These are phyloP conservation scores for Globodera rostochiensis DNA, from an alignment of 1,140 invertebrate genomes.

Conservation along the genomic window DNA sequence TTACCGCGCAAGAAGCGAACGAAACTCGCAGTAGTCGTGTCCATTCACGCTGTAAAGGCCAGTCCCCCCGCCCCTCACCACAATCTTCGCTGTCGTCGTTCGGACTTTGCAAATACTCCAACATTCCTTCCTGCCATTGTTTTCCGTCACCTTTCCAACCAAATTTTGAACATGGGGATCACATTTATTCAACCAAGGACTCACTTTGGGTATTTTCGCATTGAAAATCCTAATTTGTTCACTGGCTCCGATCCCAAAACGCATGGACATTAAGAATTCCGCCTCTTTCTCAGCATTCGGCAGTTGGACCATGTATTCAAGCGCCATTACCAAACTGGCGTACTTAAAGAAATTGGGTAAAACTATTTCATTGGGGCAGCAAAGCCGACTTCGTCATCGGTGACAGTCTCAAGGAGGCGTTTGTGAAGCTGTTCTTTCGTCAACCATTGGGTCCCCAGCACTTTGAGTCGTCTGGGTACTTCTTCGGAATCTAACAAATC, in stretches of 20 bases:
- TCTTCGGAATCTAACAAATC: slow-evolving; percentile 1
- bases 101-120: slow-evolving; percentile 1
- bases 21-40: slow-evolving; percentile 43
- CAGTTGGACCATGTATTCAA: slow-evolving; percentile 53
- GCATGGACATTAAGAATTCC: slow-evolving; percentile 55
- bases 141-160: background rate
- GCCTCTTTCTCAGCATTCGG: slow-evolving; percentile 51
- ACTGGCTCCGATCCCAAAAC: slow-evolving; percentile 8
- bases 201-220: background rate
- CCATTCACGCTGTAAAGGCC: slow-evolving; percentile 57
- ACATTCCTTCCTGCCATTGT: background rate
- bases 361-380: background rate
- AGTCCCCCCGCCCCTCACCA: slow-evolving; percentile 54
- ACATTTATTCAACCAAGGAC: background rate
- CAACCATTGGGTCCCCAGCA: slow-evolving; percentile 46
- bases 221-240: background rate
- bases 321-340: slow-evolving; percentile 54
- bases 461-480: slow-evolving; percentile 17
- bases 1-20: slow-evolving; percentile 40
- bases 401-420: slow-evolving; percentile 38
- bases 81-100: background rate
- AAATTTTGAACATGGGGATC: background rate
- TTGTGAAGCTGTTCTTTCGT: slow-evolving; percentile 51
- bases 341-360: slow-evolving; percentile 46
- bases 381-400: slow-evolving; percentile 9